Conservation (phyloP, 2,113 vertebrate species). For the Poecile atricapillus region DNA sequence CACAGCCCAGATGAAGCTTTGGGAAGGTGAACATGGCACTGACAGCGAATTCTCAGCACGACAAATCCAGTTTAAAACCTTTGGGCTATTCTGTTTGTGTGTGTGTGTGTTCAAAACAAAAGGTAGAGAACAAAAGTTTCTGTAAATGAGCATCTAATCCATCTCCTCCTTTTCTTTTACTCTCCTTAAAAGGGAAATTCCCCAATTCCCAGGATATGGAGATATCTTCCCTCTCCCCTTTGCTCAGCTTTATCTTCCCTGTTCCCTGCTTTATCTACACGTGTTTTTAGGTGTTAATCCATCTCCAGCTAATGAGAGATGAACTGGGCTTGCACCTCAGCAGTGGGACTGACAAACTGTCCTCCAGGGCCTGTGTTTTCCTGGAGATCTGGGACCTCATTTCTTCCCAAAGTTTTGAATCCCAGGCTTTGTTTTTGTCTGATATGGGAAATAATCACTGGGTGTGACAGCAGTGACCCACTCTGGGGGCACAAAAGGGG, state of each 20-base stretch:
- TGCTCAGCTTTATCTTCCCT: background rate
- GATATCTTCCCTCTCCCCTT: background rate
- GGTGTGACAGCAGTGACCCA: background rate
- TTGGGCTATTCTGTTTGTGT: background rate
- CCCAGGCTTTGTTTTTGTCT: rapidly evolving
- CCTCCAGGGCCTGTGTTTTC: background rate
- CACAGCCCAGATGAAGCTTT: background rate
- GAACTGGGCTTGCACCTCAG: background rate
- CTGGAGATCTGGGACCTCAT: background rate
- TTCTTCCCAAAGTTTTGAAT: background rate
- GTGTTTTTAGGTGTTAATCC: background rate
- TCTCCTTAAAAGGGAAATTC: background rate
- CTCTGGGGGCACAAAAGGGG: rapidly evolving
- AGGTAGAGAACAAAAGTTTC: background rate
- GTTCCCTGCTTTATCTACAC: background rate
- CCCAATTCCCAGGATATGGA: background rate
- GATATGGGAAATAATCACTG: rapidly evolving
- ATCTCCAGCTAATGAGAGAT: background rate
- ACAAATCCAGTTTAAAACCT: background rate
- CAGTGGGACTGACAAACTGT: background rate
- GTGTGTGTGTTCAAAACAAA: background rate
- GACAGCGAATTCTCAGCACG: background rate
- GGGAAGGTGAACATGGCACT: background rate
- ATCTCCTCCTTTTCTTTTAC: background rate
- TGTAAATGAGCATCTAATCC: background rate